phyloP scores from a whole-genome alignment of 2,113 vertebrate genomes.

The Pseudorectes ferrugineus region DNA sequence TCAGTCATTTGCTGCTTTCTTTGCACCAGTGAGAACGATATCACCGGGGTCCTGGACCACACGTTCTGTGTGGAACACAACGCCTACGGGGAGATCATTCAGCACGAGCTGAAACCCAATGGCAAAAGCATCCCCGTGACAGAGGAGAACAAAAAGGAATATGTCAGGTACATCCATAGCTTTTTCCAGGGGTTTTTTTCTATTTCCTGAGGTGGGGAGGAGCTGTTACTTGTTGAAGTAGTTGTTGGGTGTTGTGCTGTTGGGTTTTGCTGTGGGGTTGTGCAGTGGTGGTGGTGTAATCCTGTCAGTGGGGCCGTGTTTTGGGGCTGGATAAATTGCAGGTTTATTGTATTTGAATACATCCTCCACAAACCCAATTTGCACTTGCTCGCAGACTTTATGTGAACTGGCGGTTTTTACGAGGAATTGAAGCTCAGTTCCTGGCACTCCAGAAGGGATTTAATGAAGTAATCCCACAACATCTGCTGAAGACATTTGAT shows the following conservation, averaged over 20 bases:
- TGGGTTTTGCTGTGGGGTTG: background rate
- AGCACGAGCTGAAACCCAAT: constrained; percentile 97
- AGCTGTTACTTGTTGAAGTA: background rate
- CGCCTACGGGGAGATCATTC: constrained; percentile 96
- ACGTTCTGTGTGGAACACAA: constrained; percentile 99
- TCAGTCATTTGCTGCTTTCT: background rate
- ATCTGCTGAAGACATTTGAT: constrained; percentile 96
- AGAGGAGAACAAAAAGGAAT: constrained; percentile 98
- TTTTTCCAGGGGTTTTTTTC: background rate
- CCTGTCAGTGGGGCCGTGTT: background rate
- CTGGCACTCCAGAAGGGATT: constrained; percentile 98
- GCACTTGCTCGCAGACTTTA: constrained; percentile 80
- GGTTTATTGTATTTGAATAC: background rate
- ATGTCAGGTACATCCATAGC: constrained; percentile 78
- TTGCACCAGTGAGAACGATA: constrained; percentile 90
- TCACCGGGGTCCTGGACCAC: constrained; percentile 96
- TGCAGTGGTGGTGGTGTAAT: background rate
- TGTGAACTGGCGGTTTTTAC: constrained; percentile 98
- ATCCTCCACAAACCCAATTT: background rate
- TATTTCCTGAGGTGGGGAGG: accelerated
- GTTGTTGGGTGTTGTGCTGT: no score
- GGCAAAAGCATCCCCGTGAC: constrained; percentile 94
- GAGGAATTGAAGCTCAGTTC: constrained; percentile 97
- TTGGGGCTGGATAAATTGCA: background rate
- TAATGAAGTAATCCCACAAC: constrained; percentile 98